Base-by-base conservation (phyloP, 2,113 vertebrate genomes). In the Calyptomena viridis region DNA sequence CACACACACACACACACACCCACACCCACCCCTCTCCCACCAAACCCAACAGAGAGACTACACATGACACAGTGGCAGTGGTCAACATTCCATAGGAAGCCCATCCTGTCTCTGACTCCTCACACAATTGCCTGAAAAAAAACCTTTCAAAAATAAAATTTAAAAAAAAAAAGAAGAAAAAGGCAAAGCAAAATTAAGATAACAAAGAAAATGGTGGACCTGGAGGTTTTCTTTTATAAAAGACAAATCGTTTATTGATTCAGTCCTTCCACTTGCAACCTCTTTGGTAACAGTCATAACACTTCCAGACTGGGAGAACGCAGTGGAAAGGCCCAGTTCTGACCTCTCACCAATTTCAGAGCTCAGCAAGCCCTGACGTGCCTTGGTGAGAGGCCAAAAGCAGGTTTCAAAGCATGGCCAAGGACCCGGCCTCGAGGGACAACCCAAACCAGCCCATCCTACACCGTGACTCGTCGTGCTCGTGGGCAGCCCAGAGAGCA, bases 231-330 rank as follows among this genome's bases (percentile, higher is more conserved):
- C 83, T 96, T 97, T 96, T 96, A 96, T 94, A 97, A 97, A 96
- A 96, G 96, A 95, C 90, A 92, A 92, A 94, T 89, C 0, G 77
- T 97, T 96, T 95, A 95, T 95, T 95, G 92, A 79, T 94, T 96
- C 92, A 56, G 79, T 95, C 93, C 82, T 95, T 96, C 94, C 94
- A 95, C 95, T 97, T 94, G 95, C 95, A 95, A 94, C 94, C 93
- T 96, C 95, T 96, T 96, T 96, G 96, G 95, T 94, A 96, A 96
- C 94, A 95, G 94, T 90, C 95, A 4, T 63, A 80, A 94, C 79
- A 64, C 88, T 88, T 94, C 89, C 82, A 92, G 91, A 87, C 91
- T 62, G 79, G 90, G 94, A 95, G 94, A 95, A 95, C 44, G 53
- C 91, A 92, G 90, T 85, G 87, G 79, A 77, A 93, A 86, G 82